Conservation (phyloP, 2,797 vertebrate genomes). For the Pangasius krempfi region DNA sequence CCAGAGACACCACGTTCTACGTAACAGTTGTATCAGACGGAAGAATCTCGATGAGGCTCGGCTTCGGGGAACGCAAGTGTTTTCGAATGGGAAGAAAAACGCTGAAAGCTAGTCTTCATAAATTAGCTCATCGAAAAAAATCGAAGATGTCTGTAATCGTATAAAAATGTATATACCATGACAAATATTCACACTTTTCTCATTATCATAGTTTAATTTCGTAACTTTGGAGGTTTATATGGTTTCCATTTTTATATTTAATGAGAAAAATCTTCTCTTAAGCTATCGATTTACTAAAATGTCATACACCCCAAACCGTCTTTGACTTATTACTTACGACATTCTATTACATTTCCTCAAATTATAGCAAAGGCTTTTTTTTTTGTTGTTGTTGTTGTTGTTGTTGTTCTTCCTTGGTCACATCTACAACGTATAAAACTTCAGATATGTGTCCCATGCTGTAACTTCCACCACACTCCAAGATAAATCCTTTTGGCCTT, state of each 20-base stretch:
- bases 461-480: background rate
- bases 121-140: background rate
- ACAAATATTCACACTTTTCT: conserved; percentile 4
- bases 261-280: background rate
- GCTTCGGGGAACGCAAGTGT: background rate
- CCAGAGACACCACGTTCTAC: conserved; percentile 22
- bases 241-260: background rate
- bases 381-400: background rate
- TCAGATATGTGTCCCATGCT: background rate
- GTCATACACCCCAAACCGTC: background rate
- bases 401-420: background rate
- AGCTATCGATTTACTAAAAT: background rate
- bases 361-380: background rate
- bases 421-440: background rate
- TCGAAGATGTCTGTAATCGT: background rate
- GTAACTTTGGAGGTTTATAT: background rate
- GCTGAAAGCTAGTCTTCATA: background rate
- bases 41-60: background rate
- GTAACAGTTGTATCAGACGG: background rate
- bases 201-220: background rate
- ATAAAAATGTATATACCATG: conserved; percentile 1
- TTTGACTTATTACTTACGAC: background rate
- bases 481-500: background rate
- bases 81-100: background rate
- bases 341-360: background rate